Evolutionary conservation across 35 echinoderm and acorn worm genomes (phyloP), one percentile per base, ranked within the genome.

Genomic region (Chiridota heheva): DNA sequence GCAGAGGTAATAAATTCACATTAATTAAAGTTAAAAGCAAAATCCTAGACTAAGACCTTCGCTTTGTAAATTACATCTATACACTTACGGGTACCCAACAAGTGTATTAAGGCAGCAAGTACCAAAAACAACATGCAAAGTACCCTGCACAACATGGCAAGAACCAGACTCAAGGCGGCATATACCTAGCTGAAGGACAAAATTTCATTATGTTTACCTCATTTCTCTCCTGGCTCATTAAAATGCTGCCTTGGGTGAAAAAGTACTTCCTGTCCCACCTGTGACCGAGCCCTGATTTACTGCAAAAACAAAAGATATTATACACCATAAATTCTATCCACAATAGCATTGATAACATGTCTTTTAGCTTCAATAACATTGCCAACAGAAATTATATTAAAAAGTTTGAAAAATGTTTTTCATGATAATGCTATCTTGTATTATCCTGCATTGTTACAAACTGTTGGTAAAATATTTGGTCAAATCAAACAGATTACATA

Each of bases 181-280:
- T 20, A 29, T 40, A 32, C n/a, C n/a, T n/a, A n/a, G n/a, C n/a
- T n/a, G n/a, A n/a, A n/a, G n/a, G n/a, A n/a, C n/a, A n/a, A n/a
- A n/a, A n/a, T n/a, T n/a, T n/a, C 7, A 47, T 34, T 36, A 22
- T 79, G 12, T 48, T 80, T 20, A 82, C 77, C 77, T 81, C 67
- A 46, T 61, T 58, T 65, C 73, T 89, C 12, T 81, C 81, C 63
- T 96, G 86, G 82, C 92, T 96, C 92, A 96, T 96, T 47, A 96
- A 58, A 53, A 86, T 90, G 28, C 81, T 79, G n/a, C 92, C 92
- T 82, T 96, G 92, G 2, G 87, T 96, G 82, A 96, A 96, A 77
- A 96, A 96, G 81, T 96, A 96, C 43, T 89, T 83, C 41, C 87
- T 80, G 20, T 96, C 92, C 92, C 92, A 96, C 36, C 75, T 47